Conservation (phyloP, 2,113 vertebrate genomes). For the Neotoma lepida region DNA sequence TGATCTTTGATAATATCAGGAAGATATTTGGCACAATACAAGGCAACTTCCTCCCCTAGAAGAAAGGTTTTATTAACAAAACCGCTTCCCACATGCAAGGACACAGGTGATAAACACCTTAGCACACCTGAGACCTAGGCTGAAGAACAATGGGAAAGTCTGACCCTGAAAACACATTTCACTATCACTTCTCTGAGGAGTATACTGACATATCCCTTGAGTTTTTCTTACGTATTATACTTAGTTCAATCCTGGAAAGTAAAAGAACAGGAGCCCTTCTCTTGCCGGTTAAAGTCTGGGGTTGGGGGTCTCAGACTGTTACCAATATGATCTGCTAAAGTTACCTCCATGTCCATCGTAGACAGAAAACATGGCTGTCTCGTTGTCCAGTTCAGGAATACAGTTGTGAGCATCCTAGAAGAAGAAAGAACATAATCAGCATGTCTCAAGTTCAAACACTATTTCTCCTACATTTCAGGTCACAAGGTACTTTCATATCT, state of each 20-base stretch:
- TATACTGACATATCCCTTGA: constrained; percentile 19
- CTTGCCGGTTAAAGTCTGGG: neutral
- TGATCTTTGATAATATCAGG: constrained; percentile 98
- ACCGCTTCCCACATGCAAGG: constrained; percentile 20
- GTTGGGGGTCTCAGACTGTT: neutral
- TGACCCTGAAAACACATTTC: constrained; percentile 58
- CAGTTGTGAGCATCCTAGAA: constrained; percentile 98
- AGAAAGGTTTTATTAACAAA: constrained; percentile 65
- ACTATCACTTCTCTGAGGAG: neutral
- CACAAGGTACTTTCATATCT: neutral
- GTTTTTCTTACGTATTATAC: constrained; percentile 37
- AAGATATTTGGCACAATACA: constrained; percentile 99
- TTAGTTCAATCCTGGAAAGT: constrained; percentile 39
- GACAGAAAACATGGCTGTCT: constrained; percentile 98
- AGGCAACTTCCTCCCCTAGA: constrained; percentile 97
- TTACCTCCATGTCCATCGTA: constrained; percentile 99
- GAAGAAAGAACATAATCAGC: constrained; percentile 24
- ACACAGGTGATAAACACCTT: constrained; percentile 11
- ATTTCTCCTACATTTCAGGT: constrained; percentile 13
- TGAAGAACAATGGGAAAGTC: constrained; percentile 39
- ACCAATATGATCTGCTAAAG: constrained; percentile 26
- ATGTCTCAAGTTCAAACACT: constrained; percentile 41
- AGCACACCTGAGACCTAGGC: constrained; percentile 28
- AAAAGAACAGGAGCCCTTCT: neutral
- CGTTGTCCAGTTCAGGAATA: constrained; percentile 95